A percentile compares a stretch with the other conserved stretches of the same genome.
phyloP scores from a whole-genome alignment of 2,888 invertebrate genomes.

The Apotomis betuletana region DNA sequence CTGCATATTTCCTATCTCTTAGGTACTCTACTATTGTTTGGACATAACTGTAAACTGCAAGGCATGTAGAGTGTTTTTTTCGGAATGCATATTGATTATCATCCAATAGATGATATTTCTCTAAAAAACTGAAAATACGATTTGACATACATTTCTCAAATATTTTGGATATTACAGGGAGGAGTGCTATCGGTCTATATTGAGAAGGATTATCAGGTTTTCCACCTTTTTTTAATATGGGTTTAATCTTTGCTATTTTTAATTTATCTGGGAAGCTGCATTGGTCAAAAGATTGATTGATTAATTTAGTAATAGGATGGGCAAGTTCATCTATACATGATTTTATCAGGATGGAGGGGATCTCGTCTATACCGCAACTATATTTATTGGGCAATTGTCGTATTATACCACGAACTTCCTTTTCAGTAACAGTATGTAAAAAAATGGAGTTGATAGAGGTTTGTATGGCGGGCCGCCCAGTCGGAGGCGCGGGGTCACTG shows the following conservation, averaged over 20 bases:
- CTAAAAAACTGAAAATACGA: background rate
- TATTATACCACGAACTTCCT: background rate
- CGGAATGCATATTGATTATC: background rate
- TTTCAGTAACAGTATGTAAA: background rate
- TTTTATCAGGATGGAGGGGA: background rate
- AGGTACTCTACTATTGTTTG: background rate
- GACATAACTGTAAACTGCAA: background rate
- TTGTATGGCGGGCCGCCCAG: background rate
- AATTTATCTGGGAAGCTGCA: background rate
- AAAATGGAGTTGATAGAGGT: background rate
- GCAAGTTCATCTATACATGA: too few relatives aligned
- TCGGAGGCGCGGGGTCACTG: background rate
- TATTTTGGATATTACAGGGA: too few relatives aligned
- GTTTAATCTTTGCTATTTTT: background rate
- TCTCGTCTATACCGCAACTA: too few relatives aligned
- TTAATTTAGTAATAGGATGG: background rate
- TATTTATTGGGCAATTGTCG: too few relatives aligned
- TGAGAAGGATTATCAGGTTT: too few relatives aligned
- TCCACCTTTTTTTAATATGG: background rate
- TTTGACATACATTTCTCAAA: background rate
- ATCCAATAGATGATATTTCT: background rate
- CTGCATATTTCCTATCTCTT: background rate
- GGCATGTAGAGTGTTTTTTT: background rate
- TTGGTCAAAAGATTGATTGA: too few relatives aligned
- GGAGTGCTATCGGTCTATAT: too few relatives aligned